Conservation (phyloP, 2,888 invertebrate species). For the Neoaliturus tenellus region DNA sequence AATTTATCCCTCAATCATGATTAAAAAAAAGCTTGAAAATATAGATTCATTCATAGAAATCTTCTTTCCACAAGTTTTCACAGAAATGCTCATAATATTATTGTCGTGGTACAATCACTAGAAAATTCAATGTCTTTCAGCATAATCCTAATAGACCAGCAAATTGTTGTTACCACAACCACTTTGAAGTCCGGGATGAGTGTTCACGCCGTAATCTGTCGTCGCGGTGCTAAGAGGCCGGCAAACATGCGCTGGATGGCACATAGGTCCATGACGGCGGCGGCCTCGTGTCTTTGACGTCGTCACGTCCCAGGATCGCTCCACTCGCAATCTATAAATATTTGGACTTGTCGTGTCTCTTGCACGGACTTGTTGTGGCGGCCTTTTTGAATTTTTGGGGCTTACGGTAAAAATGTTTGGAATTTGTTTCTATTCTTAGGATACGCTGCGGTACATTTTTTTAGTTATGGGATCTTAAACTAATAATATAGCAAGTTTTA, state of each 20-base stretch:
- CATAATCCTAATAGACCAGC: too few relatives aligned
- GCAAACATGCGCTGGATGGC: not conserved
- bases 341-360: not conserved
- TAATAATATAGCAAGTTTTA: too few relatives aligned
- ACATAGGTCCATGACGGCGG: not conserved
- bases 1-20: too few relatives aligned
- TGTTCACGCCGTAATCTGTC: not conserved
- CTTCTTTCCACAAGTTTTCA: too few relatives aligned
- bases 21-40: too few relatives aligned
- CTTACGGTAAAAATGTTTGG: not conserved
- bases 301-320: not conserved
- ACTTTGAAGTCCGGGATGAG: not conserved
- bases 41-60: too few relatives aligned
- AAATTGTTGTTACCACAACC: not conserved
- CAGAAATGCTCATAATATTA: too few relatives aligned
- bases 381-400: not conserved
- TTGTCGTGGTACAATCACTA: too few relatives aligned
- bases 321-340: not conserved
- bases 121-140: too few relatives aligned
- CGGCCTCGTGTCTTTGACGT: not conserved
- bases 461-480: too few relatives aligned
- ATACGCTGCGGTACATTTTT: too few relatives aligned
- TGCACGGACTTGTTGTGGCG: not conserved
- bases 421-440: too few relatives aligned
- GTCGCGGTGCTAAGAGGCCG: not conserved